Evolutionary conservation across 2,113 vertebrate species (phyloP), one percentile per base, ranked within the genome.

Genomic region (Notarius quadriscutis): DNA sequence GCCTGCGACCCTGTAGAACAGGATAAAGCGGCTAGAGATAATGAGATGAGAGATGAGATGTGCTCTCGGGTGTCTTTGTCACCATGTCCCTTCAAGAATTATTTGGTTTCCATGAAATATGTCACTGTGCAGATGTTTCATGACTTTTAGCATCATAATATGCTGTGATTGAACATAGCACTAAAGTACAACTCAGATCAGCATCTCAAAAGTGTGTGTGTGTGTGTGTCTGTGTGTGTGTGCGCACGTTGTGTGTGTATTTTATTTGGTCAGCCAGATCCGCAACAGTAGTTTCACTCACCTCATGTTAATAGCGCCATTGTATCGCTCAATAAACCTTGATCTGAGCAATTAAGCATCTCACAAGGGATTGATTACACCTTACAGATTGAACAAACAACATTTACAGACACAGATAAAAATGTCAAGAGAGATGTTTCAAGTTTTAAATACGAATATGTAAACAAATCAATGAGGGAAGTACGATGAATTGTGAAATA

Each of bases 211-310:
- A n/a, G 85, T 63, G 77, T 79, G 84, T 78, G 74, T 62, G 57
- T 62, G 55, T 67, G 27, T 55, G n/a, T n/a, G n/a, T n/a, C n/a
- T n/a, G n/a, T n/a, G n/a, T n/a, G n/a, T n/a, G n/a, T n/a, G n/a
- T n/a, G n/a, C n/a, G 83, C 71, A 51, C 1, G 27, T 50, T 30
- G 74, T 50, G 48, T 34, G n/a, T 79, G 60, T 41, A 14, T 53
- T 77, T 87, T 71, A 67, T 48, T 25, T 58, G 83, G 83, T 74
- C 86, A 78, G 58, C n/a, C 22, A 27, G 62, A 82, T 80, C 57
- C 15, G 83, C 67, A 65, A 87, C 80, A 89, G 81, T 87, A 74
- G 74, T 79, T 89, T 87, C 89, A 69, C 81, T 86, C 86, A 89
- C 83, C 88, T 89, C 57, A 77, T 74, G 84, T 84, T 87, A 85